Evolutionary conservation across 2,888 invertebrate species (phyloP).

Genomic region (Ceramica pisi): DNA sequence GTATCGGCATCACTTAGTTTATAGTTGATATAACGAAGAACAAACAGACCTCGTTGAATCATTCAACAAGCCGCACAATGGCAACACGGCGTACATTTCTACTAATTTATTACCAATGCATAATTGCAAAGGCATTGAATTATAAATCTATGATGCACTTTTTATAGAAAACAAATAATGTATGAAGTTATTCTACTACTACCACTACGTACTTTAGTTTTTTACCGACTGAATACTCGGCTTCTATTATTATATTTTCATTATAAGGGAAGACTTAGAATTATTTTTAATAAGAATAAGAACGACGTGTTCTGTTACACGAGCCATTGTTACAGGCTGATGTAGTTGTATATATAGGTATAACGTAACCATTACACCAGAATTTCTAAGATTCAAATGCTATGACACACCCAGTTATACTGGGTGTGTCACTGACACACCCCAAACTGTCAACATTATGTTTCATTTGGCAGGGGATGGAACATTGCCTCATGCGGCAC

Average conservation of each 20-base stretch:
- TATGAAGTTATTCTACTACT: not conserved
- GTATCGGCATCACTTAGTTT: slow-evolving; percentile 31
- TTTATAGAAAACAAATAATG: not conserved
- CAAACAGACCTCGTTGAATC: slow-evolving; percentile 68
- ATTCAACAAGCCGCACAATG: slow-evolving; percentile 71
- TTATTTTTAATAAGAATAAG: not conserved
- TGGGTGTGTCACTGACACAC: slow-evolving; percentile 29
- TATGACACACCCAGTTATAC: slow-evolving; percentile 38
- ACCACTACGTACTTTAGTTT: not conserved
- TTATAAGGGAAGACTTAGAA: not conserved
- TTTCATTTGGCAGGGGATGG: slow-evolving; percentile 14
- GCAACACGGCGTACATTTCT: slow-evolving; percentile 66
- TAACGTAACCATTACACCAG: slow-evolving; percentile 26
- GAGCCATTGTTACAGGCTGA: not conserved
- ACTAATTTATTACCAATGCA: slow-evolving; percentile 19
- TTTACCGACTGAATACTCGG: not conserved
- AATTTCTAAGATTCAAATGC: slow-evolving; percentile 9
- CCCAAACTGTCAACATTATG: slow-evolving; percentile 10
- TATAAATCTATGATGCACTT: slow-evolving; percentile 10
- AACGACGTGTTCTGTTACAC: not conserved
- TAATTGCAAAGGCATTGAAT: not conserved
- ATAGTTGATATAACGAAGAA: slow-evolving; percentile 59
- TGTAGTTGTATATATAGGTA: not conserved
- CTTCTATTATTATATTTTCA: not conserved
- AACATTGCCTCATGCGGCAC: not conserved